Conservation (phyloP, 2,888 invertebrate species). For the Ommatoiulus sabulosus region DNA sequence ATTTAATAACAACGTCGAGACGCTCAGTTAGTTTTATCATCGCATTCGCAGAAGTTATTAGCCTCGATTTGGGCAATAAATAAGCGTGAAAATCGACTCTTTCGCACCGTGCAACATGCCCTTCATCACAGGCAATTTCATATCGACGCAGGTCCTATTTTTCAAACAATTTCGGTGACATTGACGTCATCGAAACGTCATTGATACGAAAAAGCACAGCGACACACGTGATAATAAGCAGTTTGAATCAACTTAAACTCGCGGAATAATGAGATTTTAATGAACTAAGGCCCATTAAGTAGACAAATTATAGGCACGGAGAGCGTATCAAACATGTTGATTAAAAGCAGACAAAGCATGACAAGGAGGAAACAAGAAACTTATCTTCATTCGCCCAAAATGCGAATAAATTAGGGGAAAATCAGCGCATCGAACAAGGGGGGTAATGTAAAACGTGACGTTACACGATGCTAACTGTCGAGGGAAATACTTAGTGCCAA, state of each 20-base stretch:
- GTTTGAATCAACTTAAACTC: neutral
- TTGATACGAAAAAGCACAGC: neutral
- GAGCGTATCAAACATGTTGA: neutral
- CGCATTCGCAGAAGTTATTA: neutral
- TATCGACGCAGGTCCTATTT: no score
- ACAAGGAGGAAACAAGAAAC: neutral
- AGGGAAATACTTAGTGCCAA: no score
- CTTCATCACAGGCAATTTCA: neutral
- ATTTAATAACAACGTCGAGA: neutral
- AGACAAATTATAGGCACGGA: neutral
- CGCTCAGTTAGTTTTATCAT: neutral
- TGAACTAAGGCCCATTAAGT: constrained; percentile 19
- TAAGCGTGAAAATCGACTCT: neutral
- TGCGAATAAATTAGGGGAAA: neutral
- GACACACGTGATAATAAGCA: neutral
- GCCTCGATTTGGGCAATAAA: neutral
- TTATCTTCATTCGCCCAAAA: neutral
- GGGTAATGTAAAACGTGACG: no score
- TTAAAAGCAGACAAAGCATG: neutral
- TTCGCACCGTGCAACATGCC: neutral
- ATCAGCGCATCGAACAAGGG: no score
- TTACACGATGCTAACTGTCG: no score
- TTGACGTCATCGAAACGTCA: neutral
- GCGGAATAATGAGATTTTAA: neutral
- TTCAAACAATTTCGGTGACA: neutral